Conservation (phyloP, 2,113 vertebrate genomes). For the Daphoenositta chrysoptera region DNA sequence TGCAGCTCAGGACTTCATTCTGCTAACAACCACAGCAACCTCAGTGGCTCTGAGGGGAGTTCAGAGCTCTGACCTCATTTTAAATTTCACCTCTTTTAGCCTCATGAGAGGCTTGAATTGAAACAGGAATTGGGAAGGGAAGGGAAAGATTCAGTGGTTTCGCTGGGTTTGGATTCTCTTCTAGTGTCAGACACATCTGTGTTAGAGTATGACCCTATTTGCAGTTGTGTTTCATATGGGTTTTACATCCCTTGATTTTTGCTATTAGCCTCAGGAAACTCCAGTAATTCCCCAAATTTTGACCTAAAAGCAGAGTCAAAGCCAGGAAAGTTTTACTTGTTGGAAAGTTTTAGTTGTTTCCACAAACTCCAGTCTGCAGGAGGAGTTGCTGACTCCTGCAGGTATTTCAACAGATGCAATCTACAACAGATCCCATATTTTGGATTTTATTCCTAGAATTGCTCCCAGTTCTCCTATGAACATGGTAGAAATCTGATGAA, state of each 20-base stretch:
- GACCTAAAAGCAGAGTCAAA: neutral
- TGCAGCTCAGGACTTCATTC: neutral
- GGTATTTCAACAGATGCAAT: slow-evolving; percentile 28
- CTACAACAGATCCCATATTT: neutral
- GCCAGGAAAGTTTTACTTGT: slow-evolving; percentile 26
- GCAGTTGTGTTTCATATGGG: neutral
- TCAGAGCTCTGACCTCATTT: slow-evolving; percentile 3
- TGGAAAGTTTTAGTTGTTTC: slow-evolving; percentile 23
- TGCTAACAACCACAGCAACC: neutral
- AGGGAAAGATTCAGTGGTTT: neutral
- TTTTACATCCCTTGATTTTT: neutral
- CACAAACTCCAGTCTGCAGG: neutral
- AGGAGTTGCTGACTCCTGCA: slow-evolving; percentile 12
- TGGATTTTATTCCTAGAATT: slow-evolving; percentile 42
- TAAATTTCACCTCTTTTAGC: neutral
- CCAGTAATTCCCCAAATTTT: neutral
- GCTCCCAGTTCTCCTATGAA: slow-evolving; percentile 34
- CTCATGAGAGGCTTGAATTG: neutral
- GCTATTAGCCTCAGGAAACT: neutral
- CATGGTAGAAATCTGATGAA: slow-evolving; percentile 31
- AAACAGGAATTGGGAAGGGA: neutral
- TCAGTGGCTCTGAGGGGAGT: neutral
- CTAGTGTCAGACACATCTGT: neutral
- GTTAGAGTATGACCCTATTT: neutral
- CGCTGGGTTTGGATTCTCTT: neutral